phyloP scores from a whole-genome alignment of 2,113 vertebrate genomes.

The Nycticorax nycticorax region DNA sequence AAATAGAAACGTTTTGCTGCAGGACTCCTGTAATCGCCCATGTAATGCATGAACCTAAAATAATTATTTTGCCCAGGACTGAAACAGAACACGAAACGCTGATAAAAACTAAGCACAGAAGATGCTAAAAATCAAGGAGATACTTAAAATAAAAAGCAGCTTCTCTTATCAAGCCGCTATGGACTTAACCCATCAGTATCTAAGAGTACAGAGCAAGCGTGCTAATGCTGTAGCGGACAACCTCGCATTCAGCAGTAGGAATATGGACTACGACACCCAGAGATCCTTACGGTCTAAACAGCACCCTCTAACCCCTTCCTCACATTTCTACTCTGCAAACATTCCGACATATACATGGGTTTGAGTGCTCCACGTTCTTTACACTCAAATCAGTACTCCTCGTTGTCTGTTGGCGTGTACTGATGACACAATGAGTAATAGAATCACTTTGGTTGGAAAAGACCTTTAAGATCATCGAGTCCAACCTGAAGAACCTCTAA shows the following conservation, averaged over 20 bases:
- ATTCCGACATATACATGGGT: rapidly evolving
- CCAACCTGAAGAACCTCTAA: neutral
- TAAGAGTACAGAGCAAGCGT: too few species aligned
- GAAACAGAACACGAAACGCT: neutral
- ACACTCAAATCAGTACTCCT: neutral
- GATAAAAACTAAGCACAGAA: neutral
- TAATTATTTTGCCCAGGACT: neutral
- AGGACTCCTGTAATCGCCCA: neutral
- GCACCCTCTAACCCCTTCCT: neutral
- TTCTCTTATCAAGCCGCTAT: neutral
- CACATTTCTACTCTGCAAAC: neutral
- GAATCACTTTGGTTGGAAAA: too few species aligned
- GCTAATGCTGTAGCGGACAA: neutral
- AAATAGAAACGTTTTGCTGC: neutral
- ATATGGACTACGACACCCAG: rapidly evolving
- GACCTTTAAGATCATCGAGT: too few species aligned
- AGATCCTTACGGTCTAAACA: rapidly evolving
- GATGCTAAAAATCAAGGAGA: neutral
- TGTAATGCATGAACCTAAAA: rapidly evolving
- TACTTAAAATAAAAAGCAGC: neutral
- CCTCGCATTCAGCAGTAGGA: neutral
- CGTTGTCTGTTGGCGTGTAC: neutral
- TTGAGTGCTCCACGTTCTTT: neutral
- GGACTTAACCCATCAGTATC: neutral
- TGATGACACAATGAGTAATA: too few species aligned